Conservation (phyloP, 2,888 invertebrate genomes). For the Xestia xanthographa region DNA sequence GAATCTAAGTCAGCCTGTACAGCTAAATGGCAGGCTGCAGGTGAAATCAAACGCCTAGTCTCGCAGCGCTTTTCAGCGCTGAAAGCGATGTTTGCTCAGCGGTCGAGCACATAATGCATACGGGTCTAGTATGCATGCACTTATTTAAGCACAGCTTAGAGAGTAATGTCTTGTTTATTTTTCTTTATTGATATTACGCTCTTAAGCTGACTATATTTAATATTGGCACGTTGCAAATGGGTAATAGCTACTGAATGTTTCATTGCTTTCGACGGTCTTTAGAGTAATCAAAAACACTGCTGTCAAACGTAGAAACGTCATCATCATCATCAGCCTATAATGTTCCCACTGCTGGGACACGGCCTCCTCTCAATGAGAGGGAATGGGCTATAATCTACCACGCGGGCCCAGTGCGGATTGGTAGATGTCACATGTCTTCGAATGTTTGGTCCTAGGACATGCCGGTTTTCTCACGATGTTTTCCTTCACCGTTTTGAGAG, state of each 20-base stretch:
- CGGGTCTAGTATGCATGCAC: conserved; percentile 33
- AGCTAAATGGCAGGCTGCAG: conserved; percentile 27
- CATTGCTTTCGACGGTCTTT: not conserved
- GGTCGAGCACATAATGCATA: conserved; percentile 37
- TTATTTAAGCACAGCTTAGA: conserved; percentile 23
- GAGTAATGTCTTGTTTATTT: conserved; percentile 5
- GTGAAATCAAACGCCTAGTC: conserved; percentile 23
- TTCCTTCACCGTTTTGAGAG: no score
- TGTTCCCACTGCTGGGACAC: no score
- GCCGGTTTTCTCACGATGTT: no score
- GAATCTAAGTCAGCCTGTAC: conserved; percentile 14
- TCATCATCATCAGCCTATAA: no score
- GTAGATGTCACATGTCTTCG: no score
- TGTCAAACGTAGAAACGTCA: no score
- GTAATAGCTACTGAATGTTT: not conserved
- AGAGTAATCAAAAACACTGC: no score
- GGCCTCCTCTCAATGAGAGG: no score
- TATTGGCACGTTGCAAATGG: not conserved
- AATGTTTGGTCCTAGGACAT: no score
- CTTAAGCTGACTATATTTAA: not conserved
- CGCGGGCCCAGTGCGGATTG: no score
- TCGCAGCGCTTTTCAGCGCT: conserved; percentile 21
- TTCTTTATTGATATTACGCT: not conserved
- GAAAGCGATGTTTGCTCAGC: conserved; percentile 38
- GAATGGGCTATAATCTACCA: no score